Evolutionary conservation across 2,888 invertebrate species (phyloP).

Genomic region (Nymphalis c-album): DNA sequence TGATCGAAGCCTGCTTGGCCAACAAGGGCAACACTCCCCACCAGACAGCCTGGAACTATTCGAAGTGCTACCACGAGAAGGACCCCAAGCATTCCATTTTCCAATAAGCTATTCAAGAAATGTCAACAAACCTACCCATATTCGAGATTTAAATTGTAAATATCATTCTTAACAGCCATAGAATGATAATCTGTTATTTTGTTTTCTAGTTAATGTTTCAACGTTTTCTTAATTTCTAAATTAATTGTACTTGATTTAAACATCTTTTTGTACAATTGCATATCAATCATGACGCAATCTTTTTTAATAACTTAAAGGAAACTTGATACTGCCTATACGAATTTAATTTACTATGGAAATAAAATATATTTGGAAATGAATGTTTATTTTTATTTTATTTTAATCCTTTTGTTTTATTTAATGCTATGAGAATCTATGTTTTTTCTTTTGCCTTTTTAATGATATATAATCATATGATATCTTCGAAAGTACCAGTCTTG

Average conservation of each 20-base stretch:
- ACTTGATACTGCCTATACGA: constrained; percentile 28
- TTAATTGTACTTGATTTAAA: no score
- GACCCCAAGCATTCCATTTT: constrained; percentile 77
- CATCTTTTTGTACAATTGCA: no score
- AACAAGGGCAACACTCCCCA: constrained; percentile 75
- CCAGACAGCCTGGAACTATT: constrained; percentile 79
- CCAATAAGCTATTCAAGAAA: constrained; percentile 51
- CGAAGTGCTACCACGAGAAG: constrained; percentile 78
- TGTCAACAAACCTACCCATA: no score
- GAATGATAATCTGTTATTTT: no score
- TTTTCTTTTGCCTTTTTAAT: no score
- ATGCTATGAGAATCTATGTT: no score
- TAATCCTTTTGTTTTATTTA: not conserved
- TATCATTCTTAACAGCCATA: no score
- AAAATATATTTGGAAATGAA: constrained; percentile 22
- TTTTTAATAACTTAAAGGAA: constrained; percentile 25
- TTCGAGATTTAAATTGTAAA: no score
- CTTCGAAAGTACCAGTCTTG: no score
- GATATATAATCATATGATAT: no score
- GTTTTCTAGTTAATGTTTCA: no score
- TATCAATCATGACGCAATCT: not conserved
- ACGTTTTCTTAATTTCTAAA: no score
- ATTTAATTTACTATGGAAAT: constrained; percentile 29
- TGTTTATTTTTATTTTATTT: constrained; percentile 28
- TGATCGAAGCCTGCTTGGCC: constrained; percentile 72